These are phyloP conservation scores for Trinectes maculatus DNA, from an alignment of 2,113 vertebrate genomes.

Conservation along the genomic window DNA sequence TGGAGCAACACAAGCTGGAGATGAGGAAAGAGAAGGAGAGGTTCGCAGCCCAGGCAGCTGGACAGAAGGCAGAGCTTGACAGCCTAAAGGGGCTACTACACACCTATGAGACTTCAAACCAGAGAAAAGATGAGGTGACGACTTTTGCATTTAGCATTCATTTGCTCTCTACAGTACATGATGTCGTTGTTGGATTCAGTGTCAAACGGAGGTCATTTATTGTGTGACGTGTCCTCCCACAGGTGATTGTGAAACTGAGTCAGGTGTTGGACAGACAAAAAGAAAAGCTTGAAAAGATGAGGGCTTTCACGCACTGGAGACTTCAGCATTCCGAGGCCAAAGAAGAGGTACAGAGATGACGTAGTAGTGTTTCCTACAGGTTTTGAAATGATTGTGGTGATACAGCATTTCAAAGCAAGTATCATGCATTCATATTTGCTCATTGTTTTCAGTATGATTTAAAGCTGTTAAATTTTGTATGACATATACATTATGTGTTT, in stretches of 20 bases:
- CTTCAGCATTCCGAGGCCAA: conserved; percentile 83
- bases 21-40: conserved; percentile 88
- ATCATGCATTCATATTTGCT: too few species aligned
- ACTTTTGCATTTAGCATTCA: background rate
- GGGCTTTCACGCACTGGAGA: conserved; percentile 88
- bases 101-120: conserved; percentile 87
- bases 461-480: too few species aligned
- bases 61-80: conserved; percentile 81
- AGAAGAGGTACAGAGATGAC: conserved; percentile 84
- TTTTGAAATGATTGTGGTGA: background rate
- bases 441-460: too few species aligned
- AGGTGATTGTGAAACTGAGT: conserved; percentile 91
- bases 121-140: conserved; percentile 93
- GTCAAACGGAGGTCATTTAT: background rate
- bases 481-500: too few species aligned
- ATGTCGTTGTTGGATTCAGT: background rate
- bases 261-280: conserved; percentile 89
- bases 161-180: conserved; percentile 1
- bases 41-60: conserved; percentile 78
- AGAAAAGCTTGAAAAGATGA: conserved; percentile 89
- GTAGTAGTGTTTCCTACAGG: background rate
- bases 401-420: too few species aligned
- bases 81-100: conserved; percentile 87
- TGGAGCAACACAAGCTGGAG: conserved; percentile 89
- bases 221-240: conserved; percentile 28